Base-by-base conservation (phyloP, 2,888 invertebrate species). In the Sussaba pulchella region DNA sequence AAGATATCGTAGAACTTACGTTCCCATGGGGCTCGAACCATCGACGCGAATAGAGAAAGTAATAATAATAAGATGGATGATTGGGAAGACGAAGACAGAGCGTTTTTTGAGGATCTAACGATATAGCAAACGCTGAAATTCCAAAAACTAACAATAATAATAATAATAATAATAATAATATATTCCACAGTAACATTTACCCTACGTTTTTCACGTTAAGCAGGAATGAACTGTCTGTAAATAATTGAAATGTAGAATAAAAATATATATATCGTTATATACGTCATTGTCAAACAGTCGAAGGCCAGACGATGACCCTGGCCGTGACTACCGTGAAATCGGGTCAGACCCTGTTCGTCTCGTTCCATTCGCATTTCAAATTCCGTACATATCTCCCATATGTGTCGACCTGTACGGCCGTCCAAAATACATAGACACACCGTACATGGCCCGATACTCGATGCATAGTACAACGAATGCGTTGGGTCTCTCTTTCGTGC, bases 291-390 rank as follows among this genome's bases (percentile, higher is more conserved):
- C 73, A 84, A 84, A 84, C 77, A 75, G 75, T 79, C 81, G 85
- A 86, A 87, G 86, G 84, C 85, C 85, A 86, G 84, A 82, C 81
- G 75, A 77, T 82, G 84, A 87, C 84, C 86, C 86, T 87, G 86
- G 83, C 85, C 86, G 84, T 86, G 86, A 84, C 85, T 81, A 59
- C 36, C 67, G 41, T 57, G 79, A 57, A 89, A 89, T 86, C 89
- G 81, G 90, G 90, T 88, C 90, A 86, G 86, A 87, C 88, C 85
- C 88, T 86, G 84, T 82, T 45, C 83, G 83, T 87, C 86, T 86
- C 87, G 82, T 81, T 81, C 77, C 76, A 64, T 70, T 73, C 77
- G 64, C 73, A 77, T 81, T 77, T 70, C 72, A 50, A 73, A 81
- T 81, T 81, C 81, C 69, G 64, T 19, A 36, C 73, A 57, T 64